A percentile compares a stretch with the other conserved stretches of the same genome.
Conservation (phyloP, 2,888 invertebrate species). For the Epistrophe grossulariae region DNA sequence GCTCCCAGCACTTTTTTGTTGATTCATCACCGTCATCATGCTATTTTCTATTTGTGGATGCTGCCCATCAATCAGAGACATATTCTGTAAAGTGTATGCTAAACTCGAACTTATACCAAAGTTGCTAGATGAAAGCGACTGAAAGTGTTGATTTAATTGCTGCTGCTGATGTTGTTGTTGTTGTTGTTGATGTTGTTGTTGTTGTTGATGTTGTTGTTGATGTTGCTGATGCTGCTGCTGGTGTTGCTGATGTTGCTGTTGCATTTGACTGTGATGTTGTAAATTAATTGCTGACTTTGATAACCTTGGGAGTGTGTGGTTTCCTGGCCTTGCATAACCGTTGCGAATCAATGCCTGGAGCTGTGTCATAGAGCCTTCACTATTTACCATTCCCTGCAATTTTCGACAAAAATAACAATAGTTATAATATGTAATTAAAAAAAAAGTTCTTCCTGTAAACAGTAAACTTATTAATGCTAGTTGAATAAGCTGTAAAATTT, state of each 20-base stretch:
- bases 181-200: slow-evolving; percentile 77
- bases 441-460: neutral
- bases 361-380: slow-evolving; percentile 80
- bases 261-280: slow-evolving; percentile 79
- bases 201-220: slow-evolving; percentile 77
- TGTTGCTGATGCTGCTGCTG: slow-evolving; percentile 76
- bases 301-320: slow-evolving; percentile 80
- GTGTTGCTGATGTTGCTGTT: slow-evolving; percentile 53
- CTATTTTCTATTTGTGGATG: slow-evolving; percentile 76
- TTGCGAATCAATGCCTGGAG: slow-evolving; percentile 82
- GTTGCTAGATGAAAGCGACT: slow-evolving; percentile 77
- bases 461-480: no score
- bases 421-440: neutral
- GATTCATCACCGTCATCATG: slow-evolving; percentile 78
- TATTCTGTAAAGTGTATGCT: slow-evolving; percentile 81
- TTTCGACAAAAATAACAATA: neutral
- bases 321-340: slow-evolving; percentile 81
- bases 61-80: slow-evolving; percentile 79
- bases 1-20: slow-evolving; percentile 82
- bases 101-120: slow-evolving; percentile 79
- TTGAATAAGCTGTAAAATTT: no score
- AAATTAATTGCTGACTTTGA: slow-evolving; percentile 81
- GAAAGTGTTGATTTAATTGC: slow-evolving; percentile 80
- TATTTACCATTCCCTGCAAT: slow-evolving; percentile 79
- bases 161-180: slow-evolving; percentile 79